Evolutionary conservation across 2,113 vertebrate genomes (phyloP), one percentile per base, ranked within the genome.

Genomic region (Anoura caudifer): DNA sequence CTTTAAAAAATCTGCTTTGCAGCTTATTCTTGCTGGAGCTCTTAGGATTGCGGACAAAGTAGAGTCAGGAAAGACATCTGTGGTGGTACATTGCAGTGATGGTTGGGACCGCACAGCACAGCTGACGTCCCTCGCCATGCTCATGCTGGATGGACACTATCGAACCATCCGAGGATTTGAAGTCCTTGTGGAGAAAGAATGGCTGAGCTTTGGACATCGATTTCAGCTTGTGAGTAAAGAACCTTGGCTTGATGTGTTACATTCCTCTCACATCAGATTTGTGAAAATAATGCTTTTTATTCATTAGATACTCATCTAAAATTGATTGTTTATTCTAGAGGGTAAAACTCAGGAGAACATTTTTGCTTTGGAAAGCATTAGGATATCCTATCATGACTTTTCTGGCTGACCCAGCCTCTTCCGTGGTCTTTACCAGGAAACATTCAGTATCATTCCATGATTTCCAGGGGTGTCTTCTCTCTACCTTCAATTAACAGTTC

Each of bases 51-150:
- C 99, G 4, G 99, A 99, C 98, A 99, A 99, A 90, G 99, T 99
- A 33, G 99, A 99, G 95, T 99, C 99, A 0, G 99, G 99, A 95
- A 99, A 99, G 98, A 99, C 99, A 0, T 99, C 99, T 0, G 99
- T 99, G 96, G 99, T 99, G 38, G 99, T 99, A 0, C 99, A 99
- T 93, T 99, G 99, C 91, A 99, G 99, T 2, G 99, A 99, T 0
- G 99, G 99, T 10, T 99, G 99, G 99, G 99, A 99, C 96, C 99
- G 99, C 31, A 99, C 99, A 0, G 98, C 98, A 15, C 99, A 99
- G 98, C 99, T 99, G 87, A 99, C 99, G 20, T 99, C 99, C 1
- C 98, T 99, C 41, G 98, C 99, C 95, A 99, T 99, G 99, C 99
- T 99, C 65, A 99, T 99, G 99, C 81, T 99, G 84, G 99, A 99